Evolutionary conservation across 2,888 invertebrate species (phyloP), one percentile per base, ranked within the genome.

Genomic region (Ceratothoa steindachneri): DNA sequence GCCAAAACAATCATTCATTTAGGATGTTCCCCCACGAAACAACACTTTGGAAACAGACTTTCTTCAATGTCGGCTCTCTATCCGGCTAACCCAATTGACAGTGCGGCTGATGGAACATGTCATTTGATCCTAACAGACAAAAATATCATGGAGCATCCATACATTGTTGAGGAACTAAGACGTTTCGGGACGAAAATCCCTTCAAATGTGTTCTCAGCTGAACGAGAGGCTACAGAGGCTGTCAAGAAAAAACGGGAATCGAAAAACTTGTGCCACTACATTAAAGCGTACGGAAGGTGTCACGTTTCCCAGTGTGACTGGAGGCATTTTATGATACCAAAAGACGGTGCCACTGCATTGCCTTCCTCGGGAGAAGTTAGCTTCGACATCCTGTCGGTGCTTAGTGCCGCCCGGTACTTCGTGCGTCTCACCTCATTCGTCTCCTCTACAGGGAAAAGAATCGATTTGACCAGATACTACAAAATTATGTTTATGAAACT

Each of bases 381-480:
- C 3, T 30, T 79, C 27, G 67, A 72, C 30, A 29, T 79, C 28
- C 60, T 79, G 5, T 70, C 69, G 28, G 72, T 79, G 9, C 31
- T 79, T 9, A 76, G 74, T 74, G 79, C 79, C 9, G 74, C 79
- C 3, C 27, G 74, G n/a, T 79, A 74, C 52, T 72, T 79, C 9
- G 72, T 76, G 15, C 72, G 74, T 1, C 60, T 79, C 1, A 65
- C 31, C 12, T 64, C 69, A 28, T 79, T 70, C 53, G 24, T 67
- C n/a, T 69, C 51, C 24, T 53, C 65, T 22, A 60, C 53, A n/a
- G 69, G 53, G 19, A n/a, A 41, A 22, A 29, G 22, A 22, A 29
- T 71, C 30, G 69, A 71, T 27, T 31, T 79, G 27, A 74, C 55
- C 22, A 31, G 30, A n/a, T 69, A 71, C n/a, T 69, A 77, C 29